Conservation (phyloP, 1,140 invertebrate species). For the Aphidius gifuensis region DNA sequence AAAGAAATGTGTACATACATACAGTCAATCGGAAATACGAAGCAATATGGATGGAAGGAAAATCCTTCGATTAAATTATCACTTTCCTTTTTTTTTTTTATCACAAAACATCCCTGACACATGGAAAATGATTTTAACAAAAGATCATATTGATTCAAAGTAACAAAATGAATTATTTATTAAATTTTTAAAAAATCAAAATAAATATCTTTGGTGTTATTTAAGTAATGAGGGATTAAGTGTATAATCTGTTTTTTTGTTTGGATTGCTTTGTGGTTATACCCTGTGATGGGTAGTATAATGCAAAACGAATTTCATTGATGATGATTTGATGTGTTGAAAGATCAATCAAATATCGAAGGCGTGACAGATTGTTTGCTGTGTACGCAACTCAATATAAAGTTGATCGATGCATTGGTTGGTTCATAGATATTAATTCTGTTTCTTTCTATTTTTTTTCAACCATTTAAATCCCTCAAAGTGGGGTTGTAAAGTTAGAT, state of each 20-base stretch:
- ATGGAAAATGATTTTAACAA: no score
- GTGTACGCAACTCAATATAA: not conserved
- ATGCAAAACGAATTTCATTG: slow-evolving; percentile 10
- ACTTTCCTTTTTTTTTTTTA: not conserved
- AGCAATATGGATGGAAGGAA: slow-evolving; percentile 21
- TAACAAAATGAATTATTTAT: no score
- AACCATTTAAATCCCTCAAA: slow-evolving; percentile 20
- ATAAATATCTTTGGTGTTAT: no score
- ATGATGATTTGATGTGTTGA: not conserved
- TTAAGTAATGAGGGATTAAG: no score
- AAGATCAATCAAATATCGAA: slow-evolving; percentile 4
- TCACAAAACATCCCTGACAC: not conserved
- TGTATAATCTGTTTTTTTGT: no score
- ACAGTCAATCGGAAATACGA: slow-evolving; percentile 25
- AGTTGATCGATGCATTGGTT: slow-evolving; percentile 9
- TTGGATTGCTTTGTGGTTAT: not conserved
- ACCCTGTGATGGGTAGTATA: not conserved
- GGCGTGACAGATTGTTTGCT: slow-evolving; percentile 5
- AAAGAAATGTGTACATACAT: slow-evolving; percentile 13
- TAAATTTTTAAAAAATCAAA: no score
- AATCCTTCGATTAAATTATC: slow-evolving; percentile 1
- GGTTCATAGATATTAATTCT: not conserved
- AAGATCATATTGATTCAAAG: not conserved
- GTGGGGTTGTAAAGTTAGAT: not conserved
- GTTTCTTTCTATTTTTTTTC: slow-evolving; percentile 12